Percentiles rank a stretch among this genome's conserved stretches.
Conservation (phyloP, 2,113 vertebrate genomes). For the Pelecanus crispus region DNA sequence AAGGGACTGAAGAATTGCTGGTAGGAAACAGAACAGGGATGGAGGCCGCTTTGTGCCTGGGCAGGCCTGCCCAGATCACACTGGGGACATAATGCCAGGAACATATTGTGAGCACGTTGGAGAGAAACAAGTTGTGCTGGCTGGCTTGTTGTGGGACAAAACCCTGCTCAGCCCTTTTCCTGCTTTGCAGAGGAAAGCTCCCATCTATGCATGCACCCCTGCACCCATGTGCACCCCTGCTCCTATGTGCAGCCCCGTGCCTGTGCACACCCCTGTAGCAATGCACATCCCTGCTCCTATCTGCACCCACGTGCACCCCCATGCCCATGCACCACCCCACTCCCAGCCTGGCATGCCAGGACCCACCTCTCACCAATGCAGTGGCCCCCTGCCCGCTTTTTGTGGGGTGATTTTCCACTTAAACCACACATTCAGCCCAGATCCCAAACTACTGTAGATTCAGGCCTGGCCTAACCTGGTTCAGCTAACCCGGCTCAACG, state of each 20-base stretch:
- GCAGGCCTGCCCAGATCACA: neutral
- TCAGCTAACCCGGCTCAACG: neutral
- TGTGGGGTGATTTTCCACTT: neutral
- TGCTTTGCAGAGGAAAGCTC: neutral
- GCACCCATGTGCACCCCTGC: no score
- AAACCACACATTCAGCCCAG: neutral
- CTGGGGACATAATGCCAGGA: neutral
- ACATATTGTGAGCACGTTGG: neutral
- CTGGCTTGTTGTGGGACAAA: neutral
- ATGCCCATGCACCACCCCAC: accelerated
- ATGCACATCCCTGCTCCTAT: no score
- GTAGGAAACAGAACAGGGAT: neutral
- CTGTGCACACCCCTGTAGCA: neutral
- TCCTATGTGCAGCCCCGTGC: neutral
- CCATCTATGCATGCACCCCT: accelerated
- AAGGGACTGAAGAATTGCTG: neutral
- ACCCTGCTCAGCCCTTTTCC: neutral
- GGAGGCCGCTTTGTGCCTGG: neutral
- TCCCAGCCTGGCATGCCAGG: accelerated
- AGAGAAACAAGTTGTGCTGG: neutral
- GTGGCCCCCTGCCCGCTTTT: neutral
- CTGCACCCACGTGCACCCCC: neutral
- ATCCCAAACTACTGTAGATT: neutral
- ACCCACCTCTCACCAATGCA: neutral
- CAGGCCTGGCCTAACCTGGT: neutral